Evolutionary conservation across 2,888 invertebrate genomes (phyloP).

Genomic region (Euzophera pinguis): DNA sequence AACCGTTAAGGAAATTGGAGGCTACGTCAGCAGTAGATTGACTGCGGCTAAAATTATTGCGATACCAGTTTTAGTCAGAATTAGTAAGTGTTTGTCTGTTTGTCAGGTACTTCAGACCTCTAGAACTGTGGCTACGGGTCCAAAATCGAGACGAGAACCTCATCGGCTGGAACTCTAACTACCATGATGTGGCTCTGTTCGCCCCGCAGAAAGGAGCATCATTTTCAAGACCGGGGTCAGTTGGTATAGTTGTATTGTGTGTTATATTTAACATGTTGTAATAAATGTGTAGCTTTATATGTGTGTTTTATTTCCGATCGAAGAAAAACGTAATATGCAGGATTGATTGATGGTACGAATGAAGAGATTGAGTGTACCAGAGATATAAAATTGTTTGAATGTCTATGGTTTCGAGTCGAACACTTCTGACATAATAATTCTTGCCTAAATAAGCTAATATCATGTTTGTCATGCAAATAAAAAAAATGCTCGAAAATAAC

Average conservation of each 20-base stretch:
- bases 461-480: too few relatives aligned
- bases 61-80: too few relatives aligned
- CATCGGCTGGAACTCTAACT: constrained; percentile 87
- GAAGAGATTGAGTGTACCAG: too few relatives aligned
- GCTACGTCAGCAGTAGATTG: too few relatives aligned
- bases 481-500: too few relatives aligned
- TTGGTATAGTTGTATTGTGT: background rate
- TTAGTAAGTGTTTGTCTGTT: constrained; percentile 1
- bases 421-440: too few relatives aligned
- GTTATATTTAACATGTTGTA: constrained; percentile 2
- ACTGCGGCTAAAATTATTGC: too few relatives aligned
- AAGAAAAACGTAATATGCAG: background rate
- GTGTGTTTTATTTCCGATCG: background rate
- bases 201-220: constrained; percentile 42
- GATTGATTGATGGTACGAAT: too few relatives aligned
- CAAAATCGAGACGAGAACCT: constrained; percentile 86
- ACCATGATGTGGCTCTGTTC: constrained; percentile 82
- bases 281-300: background rate
- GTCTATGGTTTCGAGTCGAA: too few relatives aligned
- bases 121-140: constrained; percentile 87
- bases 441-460: too few relatives aligned
- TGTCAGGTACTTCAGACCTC: constrained; percentile 86
- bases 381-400: too few relatives aligned
- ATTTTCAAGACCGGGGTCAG: background rate
- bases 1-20: too few relatives aligned